Percentiles rank a stretch among this genome's conserved stretches.
These are phyloP conservation scores for Xyrichtys novacula DNA, from an alignment of 2,797 vertebrate genomes.

Conservation along the genomic window DNA sequence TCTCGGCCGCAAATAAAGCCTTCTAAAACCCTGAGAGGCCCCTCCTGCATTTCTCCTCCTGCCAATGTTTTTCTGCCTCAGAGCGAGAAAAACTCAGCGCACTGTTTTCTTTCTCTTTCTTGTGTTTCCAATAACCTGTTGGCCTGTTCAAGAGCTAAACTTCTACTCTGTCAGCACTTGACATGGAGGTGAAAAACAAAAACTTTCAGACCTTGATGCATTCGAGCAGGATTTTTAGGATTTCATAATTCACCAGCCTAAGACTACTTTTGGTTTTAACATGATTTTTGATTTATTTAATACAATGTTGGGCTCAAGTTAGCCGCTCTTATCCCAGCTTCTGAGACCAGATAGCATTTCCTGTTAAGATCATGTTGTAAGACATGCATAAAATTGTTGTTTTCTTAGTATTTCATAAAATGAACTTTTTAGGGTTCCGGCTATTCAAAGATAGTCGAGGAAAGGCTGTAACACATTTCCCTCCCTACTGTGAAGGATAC, in stretches of 20 bases:
- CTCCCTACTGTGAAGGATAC: background rate
- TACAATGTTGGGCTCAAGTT: constrained; percentile 6
- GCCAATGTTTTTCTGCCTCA: constrained; percentile 61
- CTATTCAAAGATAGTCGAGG: background rate
- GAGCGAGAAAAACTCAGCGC: constrained; percentile 49
- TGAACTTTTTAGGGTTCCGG: background rate
- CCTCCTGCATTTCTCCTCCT: constrained; percentile 52
- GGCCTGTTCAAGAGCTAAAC: constrained; percentile 42
- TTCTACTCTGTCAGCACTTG: constrained; percentile 9
- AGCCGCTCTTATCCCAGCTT: background rate
- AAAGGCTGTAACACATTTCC: background rate
- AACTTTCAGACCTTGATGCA: constrained; percentile 28
- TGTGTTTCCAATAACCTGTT: constrained; percentile 55
- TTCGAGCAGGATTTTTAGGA: constrained; percentile 16
- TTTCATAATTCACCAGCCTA: constrained; percentile 4
- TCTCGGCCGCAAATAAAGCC: constrained; percentile 62
- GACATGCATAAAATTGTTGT: constrained; percentile 1
- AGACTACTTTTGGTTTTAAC: constrained; percentile 25
- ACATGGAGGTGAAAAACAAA: constrained; percentile 37
- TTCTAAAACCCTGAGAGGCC: constrained; percentile 46
- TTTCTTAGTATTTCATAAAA: constrained; percentile 14
- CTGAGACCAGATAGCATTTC: background rate
- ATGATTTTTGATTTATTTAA: constrained; percentile 6
- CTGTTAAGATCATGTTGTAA: constrained; percentile 24
- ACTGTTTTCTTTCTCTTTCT: constrained; percentile 28